phyloP scores from a whole-genome alignment of 2,113 vertebrate genomes.

The Pao palembangensis region DNA sequence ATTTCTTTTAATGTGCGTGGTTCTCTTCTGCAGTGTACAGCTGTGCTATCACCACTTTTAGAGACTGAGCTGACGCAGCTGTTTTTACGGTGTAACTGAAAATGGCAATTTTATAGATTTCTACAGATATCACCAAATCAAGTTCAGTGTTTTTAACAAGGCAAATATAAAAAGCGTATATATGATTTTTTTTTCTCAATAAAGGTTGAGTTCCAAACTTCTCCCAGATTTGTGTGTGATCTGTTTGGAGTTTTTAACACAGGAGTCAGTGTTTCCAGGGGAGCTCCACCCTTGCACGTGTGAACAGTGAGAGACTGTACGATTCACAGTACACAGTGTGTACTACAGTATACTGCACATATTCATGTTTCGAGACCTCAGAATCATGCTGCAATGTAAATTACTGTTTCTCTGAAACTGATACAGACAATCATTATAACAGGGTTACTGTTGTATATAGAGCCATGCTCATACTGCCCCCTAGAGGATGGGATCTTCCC shows the following conservation, averaged over 20 bases:
- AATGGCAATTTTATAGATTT: neutral
- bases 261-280: neutral
- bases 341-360: conserved; percentile 2
- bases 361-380: neutral
- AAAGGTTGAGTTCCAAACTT: conserved; percentile 76
- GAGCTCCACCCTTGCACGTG: conserved; percentile 6
- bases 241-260: conserved; percentile 4
- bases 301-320: conserved; percentile 14
- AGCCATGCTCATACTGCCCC: too few species aligned
- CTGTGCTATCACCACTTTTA: conserved; percentile 24
- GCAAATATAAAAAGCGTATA: conserved; percentile 62
- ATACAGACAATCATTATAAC: neutral
- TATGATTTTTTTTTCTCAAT: conserved; percentile 68
- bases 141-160: too few species aligned
- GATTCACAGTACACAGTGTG: conserved; percentile 9
- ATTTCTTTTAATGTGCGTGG: conserved; percentile 41
- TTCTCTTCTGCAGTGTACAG: conserved; percentile 42
- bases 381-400: neutral
- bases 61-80: too few species aligned
- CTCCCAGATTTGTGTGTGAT: conserved; percentile 15
- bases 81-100: neutral
- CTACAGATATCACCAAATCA: neutral
- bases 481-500: too few species aligned
- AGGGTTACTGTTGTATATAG: conserved; percentile 3
- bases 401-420: too few species aligned